These are phyloP conservation scores for Montipora capricornis DNA, from an alignment of 64 coral and sea anemone genomes.

Conservation along the genomic window DNA sequence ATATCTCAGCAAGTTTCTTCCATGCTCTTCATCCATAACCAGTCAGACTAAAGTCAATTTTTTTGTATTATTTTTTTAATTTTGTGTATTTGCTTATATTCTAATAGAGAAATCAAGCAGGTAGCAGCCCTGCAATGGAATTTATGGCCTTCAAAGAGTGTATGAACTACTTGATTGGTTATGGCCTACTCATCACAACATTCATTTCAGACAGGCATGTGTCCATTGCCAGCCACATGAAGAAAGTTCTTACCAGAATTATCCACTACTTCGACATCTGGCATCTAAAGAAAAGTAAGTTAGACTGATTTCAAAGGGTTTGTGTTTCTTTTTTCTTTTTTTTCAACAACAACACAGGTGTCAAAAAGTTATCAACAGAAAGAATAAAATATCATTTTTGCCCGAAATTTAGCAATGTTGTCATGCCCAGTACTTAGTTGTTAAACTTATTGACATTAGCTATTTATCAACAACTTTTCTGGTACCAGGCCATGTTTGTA, in stretches of 20 bases:
- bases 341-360: too few species aligned
- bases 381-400: too few species aligned
- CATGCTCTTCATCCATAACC: not conserved
- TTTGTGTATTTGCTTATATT: constrained; percentile 26
- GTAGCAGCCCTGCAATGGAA: constrained; percentile 37
- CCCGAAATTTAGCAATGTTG: too few species aligned
- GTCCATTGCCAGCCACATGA: constrained; percentile 40
- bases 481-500: too few species aligned
- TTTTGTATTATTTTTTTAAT: not conserved
- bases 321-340: not conserved
- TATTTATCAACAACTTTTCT: too few species aligned
- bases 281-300: constrained; percentile 56
- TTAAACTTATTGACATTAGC: too few species aligned
- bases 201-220: constrained; percentile 40
- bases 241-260: not conserved
- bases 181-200: constrained; percentile 42
- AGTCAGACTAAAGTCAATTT: not conserved
- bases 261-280: constrained; percentile 41
- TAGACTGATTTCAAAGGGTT: not conserved
- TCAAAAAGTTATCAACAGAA: too few species aligned
- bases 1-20: not conserved
- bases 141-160: constrained; percentile 28
- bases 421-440: too few species aligned
- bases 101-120: constrained; percentile 45
- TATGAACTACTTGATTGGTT: constrained; percentile 33